Evolutionary conservation across 2,113 vertebrate genomes (phyloP).

Genomic region (Blennius ocellaris): DNA sequence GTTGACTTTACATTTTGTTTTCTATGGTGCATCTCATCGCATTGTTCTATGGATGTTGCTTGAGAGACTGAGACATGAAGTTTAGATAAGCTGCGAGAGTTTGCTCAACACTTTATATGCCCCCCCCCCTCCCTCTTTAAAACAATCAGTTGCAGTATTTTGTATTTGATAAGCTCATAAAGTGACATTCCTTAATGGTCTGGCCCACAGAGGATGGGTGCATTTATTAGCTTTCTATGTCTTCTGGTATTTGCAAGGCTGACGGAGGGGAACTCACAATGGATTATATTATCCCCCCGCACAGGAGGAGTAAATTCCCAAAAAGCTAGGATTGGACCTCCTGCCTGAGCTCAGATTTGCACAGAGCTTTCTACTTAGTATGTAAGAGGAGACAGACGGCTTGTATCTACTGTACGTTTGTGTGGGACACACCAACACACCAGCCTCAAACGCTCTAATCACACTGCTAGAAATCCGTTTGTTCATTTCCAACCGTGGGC

Average conservation of each 20-base stretch:
- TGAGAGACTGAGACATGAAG: slow-evolving; percentile 31
- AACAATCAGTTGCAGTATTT: slow-evolving; percentile 47
- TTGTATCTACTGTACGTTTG: slow-evolving; percentile 51
- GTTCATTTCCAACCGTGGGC: slow-evolving; percentile 33
- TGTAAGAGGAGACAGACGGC: slow-evolving; percentile 45
- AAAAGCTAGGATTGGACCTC: slow-evolving; percentile 53
- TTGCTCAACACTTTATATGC: slow-evolving; percentile 56
- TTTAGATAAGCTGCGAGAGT: slow-evolving; percentile 48
- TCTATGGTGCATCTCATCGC: slow-evolving; percentile 49
- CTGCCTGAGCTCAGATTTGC: slow-evolving; percentile 66
- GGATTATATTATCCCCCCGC: slow-evolving; percentile 28
- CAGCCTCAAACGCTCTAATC: slow-evolving; percentile 61
- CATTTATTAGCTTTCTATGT: slow-evolving; percentile 57
- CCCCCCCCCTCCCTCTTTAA: slow-evolving; percentile 28
- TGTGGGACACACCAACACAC: slow-evolving; percentile 49
- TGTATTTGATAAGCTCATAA: slow-evolving; percentile 50
- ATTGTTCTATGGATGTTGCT: slow-evolving; percentile 39
- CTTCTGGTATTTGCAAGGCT: slow-evolving; percentile 47
- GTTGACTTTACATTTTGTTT: slow-evolving; percentile 55
- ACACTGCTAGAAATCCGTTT: slow-evolving; percentile 47
- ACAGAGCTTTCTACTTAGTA: slow-evolving; percentile 63
- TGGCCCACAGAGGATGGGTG: slow-evolving; percentile 47
- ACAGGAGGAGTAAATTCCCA: slow-evolving; percentile 42
- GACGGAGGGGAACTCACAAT: neutral
- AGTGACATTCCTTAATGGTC: slow-evolving; percentile 63